These are phyloP conservation scores for Macrotus californicus DNA, from an alignment of 2,113 vertebrate species.

Conservation along the genomic window DNA sequence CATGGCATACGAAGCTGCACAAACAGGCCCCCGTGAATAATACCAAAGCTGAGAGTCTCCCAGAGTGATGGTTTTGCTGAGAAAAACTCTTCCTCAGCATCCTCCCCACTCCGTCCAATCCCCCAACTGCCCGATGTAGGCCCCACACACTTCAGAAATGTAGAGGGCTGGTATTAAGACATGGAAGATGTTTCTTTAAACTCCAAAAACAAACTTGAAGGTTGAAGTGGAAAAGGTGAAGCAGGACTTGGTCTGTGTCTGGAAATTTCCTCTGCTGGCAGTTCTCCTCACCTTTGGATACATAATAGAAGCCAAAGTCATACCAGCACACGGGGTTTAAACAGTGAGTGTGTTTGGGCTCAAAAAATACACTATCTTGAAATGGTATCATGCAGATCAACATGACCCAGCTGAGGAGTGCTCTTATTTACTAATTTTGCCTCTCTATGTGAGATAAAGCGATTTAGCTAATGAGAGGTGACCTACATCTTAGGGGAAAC, in stretches of 20 bases:
- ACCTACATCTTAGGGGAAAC: not conserved
- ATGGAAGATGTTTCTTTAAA: not conserved
- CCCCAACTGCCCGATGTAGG: not conserved
- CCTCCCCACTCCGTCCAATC: not conserved
- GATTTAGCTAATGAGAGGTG: not conserved
- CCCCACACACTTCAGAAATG: not conserved
- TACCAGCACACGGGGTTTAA: not conserved
- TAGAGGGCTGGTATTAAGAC: not conserved
- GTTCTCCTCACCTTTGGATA: not conserved
- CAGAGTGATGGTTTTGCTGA: not conserved
- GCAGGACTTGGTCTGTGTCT: not conserved
- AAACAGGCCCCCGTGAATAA: accelerated
- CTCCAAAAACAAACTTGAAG: not conserved
- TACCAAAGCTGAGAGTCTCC: not conserved
- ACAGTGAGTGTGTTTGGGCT: not conserved
- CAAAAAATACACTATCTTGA: not conserved
- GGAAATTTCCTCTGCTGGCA: not conserved
- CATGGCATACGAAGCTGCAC: not conserved
- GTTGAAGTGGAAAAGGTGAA: not conserved
- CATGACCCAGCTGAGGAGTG: not conserved
- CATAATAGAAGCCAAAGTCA: not conserved
- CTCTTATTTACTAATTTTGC: not conserved
- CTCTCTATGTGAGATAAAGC: not conserved
- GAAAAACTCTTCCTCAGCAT: not conserved
- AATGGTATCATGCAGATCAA: not conserved